phyloP scores from a whole-genome alignment of 2,113 vertebrate species.

The Oenanthe oenanthe region DNA sequence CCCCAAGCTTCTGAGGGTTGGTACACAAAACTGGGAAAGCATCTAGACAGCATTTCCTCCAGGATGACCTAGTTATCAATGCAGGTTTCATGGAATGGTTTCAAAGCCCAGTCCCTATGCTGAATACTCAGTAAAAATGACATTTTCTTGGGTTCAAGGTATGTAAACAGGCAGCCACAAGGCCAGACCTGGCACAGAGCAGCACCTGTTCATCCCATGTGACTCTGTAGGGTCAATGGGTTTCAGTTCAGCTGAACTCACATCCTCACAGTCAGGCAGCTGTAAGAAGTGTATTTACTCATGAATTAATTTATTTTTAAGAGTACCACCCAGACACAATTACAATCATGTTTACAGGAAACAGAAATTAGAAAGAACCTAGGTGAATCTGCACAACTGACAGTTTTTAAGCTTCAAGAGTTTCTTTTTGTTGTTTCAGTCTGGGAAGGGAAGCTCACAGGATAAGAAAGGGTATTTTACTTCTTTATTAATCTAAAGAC shows the following conservation, averaged over 20 bases:
- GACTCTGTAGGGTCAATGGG: neutral
- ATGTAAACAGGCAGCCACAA: neutral
- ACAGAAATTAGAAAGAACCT: neutral
- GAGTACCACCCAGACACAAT: neutral
- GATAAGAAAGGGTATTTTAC: neutral
- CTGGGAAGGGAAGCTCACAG: neutral
- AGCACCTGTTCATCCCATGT: accelerated
- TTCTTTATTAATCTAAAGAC: neutral
- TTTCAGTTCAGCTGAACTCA: neutral
- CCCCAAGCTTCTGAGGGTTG: neutral
- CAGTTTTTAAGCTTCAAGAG: neutral
- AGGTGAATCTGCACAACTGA: neutral
- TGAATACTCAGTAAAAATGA: neutral
- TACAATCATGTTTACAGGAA: neutral
- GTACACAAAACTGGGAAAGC: neutral
- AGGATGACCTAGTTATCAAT: neutral
- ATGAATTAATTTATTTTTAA: neutral
- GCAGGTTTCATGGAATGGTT: neutral
- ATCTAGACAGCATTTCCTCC: neutral
- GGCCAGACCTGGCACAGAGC: neutral
- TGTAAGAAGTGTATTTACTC: neutral
- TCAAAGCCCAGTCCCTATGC: neutral
- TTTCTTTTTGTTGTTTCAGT: neutral
- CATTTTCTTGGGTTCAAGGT: neutral
- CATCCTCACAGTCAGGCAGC: neutral